Base-by-base conservation (phyloP, 2,113 vertebrate genomes). In the Corvus cornix region DNA sequence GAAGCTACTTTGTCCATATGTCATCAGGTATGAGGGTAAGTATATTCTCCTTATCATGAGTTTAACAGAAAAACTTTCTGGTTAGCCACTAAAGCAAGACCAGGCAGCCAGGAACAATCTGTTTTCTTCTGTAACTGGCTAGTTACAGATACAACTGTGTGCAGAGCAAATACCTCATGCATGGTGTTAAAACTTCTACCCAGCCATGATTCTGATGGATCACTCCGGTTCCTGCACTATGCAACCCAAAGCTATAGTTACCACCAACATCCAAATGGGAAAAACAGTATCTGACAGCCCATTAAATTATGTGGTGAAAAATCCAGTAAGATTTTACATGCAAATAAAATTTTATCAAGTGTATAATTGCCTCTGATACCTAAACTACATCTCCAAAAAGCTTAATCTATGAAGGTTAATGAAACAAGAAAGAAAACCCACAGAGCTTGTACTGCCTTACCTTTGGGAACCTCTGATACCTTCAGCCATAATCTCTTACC, bases 41-140 rank as follows among this genome's bases (percentile, higher is more conserved):
- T 43, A 23, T 0, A 0, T 48, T 60, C 21, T 78, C 1, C 4
- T 78, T 21, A 63, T 52, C 11, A 21, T 21, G 9, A 49, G 22
- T 73, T 73, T 44, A 33, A 22, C 20, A 51, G n/a, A 46, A 85
- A 28, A n/a, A 1, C 6, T 69, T 19, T 53, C 37, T 2, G 3
- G 44, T 52, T 35, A 67, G 33, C 33, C 28, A 22, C 31, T 46
- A 39, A 73, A 83, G 9, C 30, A 59, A 91, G 37, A 55, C 5
- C 5, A 60, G 20, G 14, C 60, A 9, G 62, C 5, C 30, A 58
- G 24, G n/a, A 79, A n/a, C 3, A 41, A 11, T 9, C n/a, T 66
- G 46, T n/a, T 76, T 75, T 13, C 23, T 49, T 56, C 46, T 82
- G 5, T 53, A 44, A n/a, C 20, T 66, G 20, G 5, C 49, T 39